phyloP scores from a whole-genome alignment of 2,113 vertebrate species.

The Polypterus bichir region DNA sequence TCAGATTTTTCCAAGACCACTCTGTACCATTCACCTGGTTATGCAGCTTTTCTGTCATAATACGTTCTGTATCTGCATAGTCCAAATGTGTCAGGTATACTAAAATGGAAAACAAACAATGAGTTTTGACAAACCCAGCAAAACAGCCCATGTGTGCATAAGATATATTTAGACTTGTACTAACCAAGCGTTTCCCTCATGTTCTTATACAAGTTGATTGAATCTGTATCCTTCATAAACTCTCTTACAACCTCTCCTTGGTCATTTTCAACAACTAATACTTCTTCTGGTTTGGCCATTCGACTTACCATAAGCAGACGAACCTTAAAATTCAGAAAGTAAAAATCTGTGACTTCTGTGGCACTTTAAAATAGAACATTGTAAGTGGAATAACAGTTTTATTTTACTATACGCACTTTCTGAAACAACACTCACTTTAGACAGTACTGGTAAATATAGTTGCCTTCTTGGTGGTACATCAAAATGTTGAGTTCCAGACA shows the following conservation, averaged over 20 bases:
- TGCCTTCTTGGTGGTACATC: constrained; percentile 92
- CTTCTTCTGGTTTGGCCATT: constrained; percentile 97
- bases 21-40: constrained; percentile 97
- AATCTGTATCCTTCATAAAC: constrained; percentile 98
- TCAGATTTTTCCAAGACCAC: constrained; percentile 98
- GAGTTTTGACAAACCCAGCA: neutral
- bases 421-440: constrained; percentile 61
- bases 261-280: constrained; percentile 95
- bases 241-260: constrained; percentile 95
- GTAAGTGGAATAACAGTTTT: too few species aligned
- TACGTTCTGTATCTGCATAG: constrained; percentile 92
- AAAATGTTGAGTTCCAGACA: constrained; percentile 91
- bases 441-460: constrained; percentile 87
- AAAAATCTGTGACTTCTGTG: neutral
- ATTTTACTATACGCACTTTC: too few species aligned
- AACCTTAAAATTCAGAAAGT: constrained; percentile 47
- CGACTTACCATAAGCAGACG: constrained; percentile 95
- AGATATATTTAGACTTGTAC: constrained; percentile 12
- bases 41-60: constrained; percentile 97
- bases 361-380: too few species aligned
- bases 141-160: neutral
- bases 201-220: constrained; percentile 97
- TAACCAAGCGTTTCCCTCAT: constrained; percentile 97
- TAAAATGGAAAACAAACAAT: constrained; percentile 29
- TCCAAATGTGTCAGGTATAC: constrained; percentile 97